Base-by-base conservation (phyloP, 2,888 invertebrate genomes). In the Acrobasis suavella region DNA sequence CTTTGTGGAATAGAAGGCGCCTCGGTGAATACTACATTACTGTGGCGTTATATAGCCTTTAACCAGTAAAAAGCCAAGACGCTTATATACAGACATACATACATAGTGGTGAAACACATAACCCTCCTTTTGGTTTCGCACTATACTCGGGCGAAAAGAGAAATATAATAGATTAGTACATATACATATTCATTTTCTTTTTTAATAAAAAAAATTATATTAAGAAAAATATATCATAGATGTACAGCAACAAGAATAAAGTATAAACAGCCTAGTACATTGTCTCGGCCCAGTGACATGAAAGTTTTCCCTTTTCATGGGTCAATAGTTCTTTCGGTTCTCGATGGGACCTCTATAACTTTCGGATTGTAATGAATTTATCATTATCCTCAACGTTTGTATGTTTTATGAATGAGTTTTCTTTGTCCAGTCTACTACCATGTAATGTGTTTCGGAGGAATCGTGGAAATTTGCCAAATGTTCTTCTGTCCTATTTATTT, bases 291-390 rank as follows among this genome's bases (percentile, higher is more conserved):
- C 55, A 62, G 62, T 62, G 62, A 55, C 49, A 62, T 17, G 55
- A 62, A 62, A 62, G 37, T 62, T 61, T 55, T 10, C 62, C 62
- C 46, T 55, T 55, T 62, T 56, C 50, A 62, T 55, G 62, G 62
- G 62, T 56, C 55, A 62, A 50, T 50, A 55, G 49, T 50, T 62
- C 16, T 32, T 62, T 55, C 46, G 46, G 54, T 12, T 16, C 52
- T 17, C 38, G 51, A 42, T 52, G 22, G 22, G 42, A 16, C 54
- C 61, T 55, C 54, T 49, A 32, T 54, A 54, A 52, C 42, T 61
- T 61, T 55, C 50, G 59, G 49, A 55, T 50, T 38, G 55, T 62
- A 62, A 62, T 62, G 62, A 62, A 62, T 55, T 62, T 62, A 62
- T 50, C 55, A 62, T 55, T 62, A 62, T 22, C 22, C 22, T 55